These are phyloP conservation scores for Ictalurus punctatus DNA, from an alignment of 2,113 vertebrate genomes.

Conservation along the genomic window DNA sequence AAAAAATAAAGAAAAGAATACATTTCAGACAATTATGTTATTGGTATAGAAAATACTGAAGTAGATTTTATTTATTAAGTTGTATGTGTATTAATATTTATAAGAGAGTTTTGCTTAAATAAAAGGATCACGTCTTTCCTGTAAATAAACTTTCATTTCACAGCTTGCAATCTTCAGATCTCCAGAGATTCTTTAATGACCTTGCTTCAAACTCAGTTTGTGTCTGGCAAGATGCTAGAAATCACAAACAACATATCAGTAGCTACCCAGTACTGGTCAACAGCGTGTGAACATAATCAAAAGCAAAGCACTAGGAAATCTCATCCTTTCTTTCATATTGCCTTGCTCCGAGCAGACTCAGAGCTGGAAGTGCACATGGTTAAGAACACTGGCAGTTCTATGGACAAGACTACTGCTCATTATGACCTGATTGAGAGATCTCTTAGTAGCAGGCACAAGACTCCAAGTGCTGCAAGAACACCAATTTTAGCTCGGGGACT, in stretches of 20 bases:
- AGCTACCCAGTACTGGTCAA: neutral
- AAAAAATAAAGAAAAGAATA: neutral
- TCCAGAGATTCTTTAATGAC: neutral
- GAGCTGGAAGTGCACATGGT: conserved; percentile 3
- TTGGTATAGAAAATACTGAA: neutral
- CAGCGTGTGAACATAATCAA: neutral
- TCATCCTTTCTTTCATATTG: neutral
- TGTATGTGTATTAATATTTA: neutral
- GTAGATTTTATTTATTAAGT: neutral
- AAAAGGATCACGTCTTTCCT: neutral
- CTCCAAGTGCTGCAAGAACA: neutral
- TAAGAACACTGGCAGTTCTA: neutral
- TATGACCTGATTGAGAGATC: neutral
- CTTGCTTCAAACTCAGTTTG: neutral
- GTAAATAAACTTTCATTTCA: neutral
- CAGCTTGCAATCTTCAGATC: neutral
- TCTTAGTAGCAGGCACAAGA: neutral
- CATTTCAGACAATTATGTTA: neutral
- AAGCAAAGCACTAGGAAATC: neutral
- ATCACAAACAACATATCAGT: neutral
- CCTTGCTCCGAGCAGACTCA: neutral
- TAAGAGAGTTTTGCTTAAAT: neutral
- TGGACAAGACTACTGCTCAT: neutral
- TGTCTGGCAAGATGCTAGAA: neutral
- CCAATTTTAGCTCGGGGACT: conserved; percentile 5